Base-by-base conservation (phyloP, 2,797 vertebrate genomes). In the Sylvia borin region DNA sequence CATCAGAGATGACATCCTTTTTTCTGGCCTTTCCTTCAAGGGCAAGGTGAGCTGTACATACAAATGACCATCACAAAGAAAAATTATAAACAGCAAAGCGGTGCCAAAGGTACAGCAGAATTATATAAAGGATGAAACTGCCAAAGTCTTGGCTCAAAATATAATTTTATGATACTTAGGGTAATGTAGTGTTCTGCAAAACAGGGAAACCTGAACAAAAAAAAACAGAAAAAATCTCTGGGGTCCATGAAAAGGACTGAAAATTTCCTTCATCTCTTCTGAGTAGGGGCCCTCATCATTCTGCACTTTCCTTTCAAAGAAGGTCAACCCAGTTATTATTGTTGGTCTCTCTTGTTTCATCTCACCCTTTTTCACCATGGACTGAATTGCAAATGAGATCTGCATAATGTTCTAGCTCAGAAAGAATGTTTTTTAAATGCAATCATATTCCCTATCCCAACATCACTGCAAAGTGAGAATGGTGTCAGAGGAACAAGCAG, bases 51-150 rank as follows among this genome's bases (percentile, higher is more conserved):
- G 60, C 21, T 77, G 55, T 42, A 68, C 10, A 58, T 31, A 14
- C 5, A 24, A 77, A 74, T 25, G n/a, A 43, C 17, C 13, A 24
- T 21, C 58, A 65, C 1, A 74, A 83, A 85, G 13, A 34, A 65
- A 85, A 90, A 67, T 3, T 0, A 77, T 2, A 1, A 88, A 64
- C 32, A 71, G 29, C 0, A 3, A 80, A 80, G 42, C 0, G 0
- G 27, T 72, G 25, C 58, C 54, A 90, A 38, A 29, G 31, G 61
- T 5, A 71, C 7, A 40, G 51, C 1, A 9, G 27, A 88, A 84
- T 74, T 61, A 48, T 4, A 5, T 34, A 45, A 77, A 13, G 25
- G 34, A 60, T 38, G n/a, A 58, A 79, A 68, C 8, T 51, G 34
- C 22, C 20, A 4, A 50, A 65, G 42, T 29, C 50, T 57, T 65